These are phyloP conservation scores for Picathartes gymnocephalus DNA, from an alignment of 2,113 vertebrate genomes.

Conservation along the genomic window DNA sequence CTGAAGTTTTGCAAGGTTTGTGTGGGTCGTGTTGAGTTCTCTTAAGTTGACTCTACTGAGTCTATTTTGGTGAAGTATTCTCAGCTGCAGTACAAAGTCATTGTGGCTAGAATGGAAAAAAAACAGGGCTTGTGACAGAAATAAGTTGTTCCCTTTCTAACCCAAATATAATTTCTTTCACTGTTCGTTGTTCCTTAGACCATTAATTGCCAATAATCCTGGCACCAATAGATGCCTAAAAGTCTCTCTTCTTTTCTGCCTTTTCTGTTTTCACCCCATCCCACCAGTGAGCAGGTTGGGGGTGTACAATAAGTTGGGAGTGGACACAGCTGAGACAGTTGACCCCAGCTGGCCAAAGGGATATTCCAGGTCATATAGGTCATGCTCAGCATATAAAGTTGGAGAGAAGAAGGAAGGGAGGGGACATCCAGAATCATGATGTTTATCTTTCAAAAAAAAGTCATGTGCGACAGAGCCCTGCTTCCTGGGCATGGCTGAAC, in stretches of 20 bases:
- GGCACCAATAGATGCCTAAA: background rate
- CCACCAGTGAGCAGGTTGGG: fast-evolving
- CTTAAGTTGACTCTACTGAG: constrained; percentile 74
- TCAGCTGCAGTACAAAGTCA: constrained; percentile 80
- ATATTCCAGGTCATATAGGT: background rate
- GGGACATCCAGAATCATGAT: background rate
- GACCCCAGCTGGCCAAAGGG: background rate
- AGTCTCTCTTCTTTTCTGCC: background rate
- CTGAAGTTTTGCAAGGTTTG: constrained; percentile 80
- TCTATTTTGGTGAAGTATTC: constrained; percentile 71
- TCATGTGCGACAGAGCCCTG: background rate
- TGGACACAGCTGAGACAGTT: background rate
- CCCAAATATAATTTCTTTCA: background rate
- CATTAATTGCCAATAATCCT: background rate
- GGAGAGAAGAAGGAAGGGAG: background rate
- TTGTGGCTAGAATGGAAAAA: constrained; percentile 80
- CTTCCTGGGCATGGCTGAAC: background rate
- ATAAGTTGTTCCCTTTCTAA: background rate
- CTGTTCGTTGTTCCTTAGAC: background rate
- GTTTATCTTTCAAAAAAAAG: background rate
- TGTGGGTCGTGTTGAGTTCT: constrained; percentile 71
- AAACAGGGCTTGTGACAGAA: background rate
- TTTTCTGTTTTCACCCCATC: background rate
- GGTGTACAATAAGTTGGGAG: background rate
- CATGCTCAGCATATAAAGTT: background rate